Conservation (phyloP, 1,140 invertebrate species). For the Copidosoma floridanum region DNA sequence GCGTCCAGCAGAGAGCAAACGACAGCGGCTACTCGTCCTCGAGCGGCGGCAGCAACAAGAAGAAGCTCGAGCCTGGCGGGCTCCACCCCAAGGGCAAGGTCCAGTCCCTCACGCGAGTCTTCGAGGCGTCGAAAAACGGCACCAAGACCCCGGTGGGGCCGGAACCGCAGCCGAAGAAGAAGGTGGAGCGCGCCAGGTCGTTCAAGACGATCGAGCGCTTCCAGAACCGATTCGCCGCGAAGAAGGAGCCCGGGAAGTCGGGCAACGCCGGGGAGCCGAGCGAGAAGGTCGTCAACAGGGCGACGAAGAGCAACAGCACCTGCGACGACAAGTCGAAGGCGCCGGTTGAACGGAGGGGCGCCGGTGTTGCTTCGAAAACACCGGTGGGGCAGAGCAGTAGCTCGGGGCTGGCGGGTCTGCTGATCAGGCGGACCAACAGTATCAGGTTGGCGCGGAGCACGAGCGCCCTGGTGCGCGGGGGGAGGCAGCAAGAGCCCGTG, state of each 20-base stretch:
- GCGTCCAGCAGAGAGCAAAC: constrained; percentile 43
- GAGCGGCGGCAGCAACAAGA: constrained; percentile 5
- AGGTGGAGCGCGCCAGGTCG: constrained; percentile 51
- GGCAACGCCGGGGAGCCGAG: background rate
- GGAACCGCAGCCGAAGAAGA: constrained; percentile 37
- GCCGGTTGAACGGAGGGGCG: constrained; percentile 18
- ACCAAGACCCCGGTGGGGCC: background rate
- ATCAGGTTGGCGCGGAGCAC: constrained; percentile 69
- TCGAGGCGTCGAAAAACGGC: constrained; percentile 42
- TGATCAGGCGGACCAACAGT: constrained; percentile 68
- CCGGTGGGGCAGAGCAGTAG: background rate
- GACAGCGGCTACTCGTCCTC: constrained; percentile 30
- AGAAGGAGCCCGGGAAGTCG: constrained; percentile 36
- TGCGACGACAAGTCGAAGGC: background rate
- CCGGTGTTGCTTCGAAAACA: constrained; percentile 7
- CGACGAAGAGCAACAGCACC: no score
- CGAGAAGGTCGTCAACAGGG: background rate
- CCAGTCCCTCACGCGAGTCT: constrained; percentile 52
- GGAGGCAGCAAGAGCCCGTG: constrained; percentile 30
- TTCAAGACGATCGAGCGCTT: constrained; percentile 55
- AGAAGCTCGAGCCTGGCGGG: background rate
- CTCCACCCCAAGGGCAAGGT: constrained; percentile 47
- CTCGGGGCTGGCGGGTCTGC: constrained; percentile 41
- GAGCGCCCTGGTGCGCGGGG: constrained; percentile 42
- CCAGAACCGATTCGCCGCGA: constrained; percentile 47